A percentile compares a stretch with the other conserved stretches of the same genome.
Conservation (phyloP, 2,888 invertebrate species). For the Agelastica alni region DNA sequence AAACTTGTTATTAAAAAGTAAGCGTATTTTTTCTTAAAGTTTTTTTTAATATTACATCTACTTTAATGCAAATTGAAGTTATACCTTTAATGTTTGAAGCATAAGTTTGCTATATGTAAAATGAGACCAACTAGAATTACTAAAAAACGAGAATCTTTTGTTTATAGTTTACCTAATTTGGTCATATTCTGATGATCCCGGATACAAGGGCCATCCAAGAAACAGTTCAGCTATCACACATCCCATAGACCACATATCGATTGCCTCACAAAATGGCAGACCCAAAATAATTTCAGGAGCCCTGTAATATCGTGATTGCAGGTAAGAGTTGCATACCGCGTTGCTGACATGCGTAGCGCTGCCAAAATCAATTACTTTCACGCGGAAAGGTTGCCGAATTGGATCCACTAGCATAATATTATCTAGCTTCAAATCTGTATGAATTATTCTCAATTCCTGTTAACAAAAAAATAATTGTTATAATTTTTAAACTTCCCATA, state of each 20-base stretch:
- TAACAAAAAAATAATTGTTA: conserved; percentile 47
- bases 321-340: conserved; percentile 98
- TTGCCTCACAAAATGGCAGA: conserved; percentile 97
- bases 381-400: conserved; percentile 94
- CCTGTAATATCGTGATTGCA: conserved; percentile 98
- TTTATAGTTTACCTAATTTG: conserved; percentile 76
- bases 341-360: conserved; percentile 99
- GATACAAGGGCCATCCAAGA: conserved; percentile 99
- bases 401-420: conserved; percentile 99
- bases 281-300: conserved; percentile 97
- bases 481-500: not conserved
- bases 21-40: no score
- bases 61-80: no score
- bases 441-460: conserved; percentile 98
- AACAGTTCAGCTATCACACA: conserved; percentile 99
- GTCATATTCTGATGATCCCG: conserved; percentile 98
- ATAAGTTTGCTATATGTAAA: no score
- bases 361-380: conserved; percentile 99
- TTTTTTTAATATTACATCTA: no score
- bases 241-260: conserved; percentile 99
- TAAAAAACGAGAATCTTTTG: no score
- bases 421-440: conserved; percentile 99
- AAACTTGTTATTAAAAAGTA: not conserved
- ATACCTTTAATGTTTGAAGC: no score
- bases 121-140: no score